Conservation (phyloP, 2,888 invertebrate species). For the Epinotia brunnichana region DNA sequence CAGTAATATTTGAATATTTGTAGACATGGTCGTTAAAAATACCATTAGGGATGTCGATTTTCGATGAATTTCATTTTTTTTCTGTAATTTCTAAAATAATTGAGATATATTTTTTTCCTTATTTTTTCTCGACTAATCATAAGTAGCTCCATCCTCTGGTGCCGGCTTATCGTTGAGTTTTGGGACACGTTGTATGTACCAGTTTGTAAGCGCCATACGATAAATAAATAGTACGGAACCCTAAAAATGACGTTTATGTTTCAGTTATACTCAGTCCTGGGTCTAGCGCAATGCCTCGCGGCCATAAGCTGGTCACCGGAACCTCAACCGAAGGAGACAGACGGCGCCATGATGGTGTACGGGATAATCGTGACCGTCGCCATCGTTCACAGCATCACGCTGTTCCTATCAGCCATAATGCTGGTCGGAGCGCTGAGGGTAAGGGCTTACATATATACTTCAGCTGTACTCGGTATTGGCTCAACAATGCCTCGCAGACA, state of each 20-base stretch:
- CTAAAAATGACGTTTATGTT: constrained; percentile 40
- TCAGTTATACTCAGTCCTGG: constrained; percentile 70
- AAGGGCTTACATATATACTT: constrained; percentile 43
- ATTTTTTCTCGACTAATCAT: no score
- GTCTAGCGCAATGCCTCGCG: constrained; percentile 66
- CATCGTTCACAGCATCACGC: constrained; percentile 60
- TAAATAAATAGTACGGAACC: no score
- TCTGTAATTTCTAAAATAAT: no score
- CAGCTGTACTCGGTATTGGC: background rate
- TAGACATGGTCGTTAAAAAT: no score
- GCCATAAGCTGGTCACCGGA: constrained; percentile 52
- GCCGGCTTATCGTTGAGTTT: no score
- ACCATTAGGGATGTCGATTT: no score
- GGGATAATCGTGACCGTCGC: constrained; percentile 56
- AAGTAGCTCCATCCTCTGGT: no score
- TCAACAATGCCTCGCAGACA: background rate
- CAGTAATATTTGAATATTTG: no score
- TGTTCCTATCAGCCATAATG: constrained; percentile 69
- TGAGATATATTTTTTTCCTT: no score
- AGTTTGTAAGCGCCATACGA: no score
- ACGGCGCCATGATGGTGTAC: constrained; percentile 53
- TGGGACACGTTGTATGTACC: no score
- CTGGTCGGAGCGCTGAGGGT: constrained; percentile 71
- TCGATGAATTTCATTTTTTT: no score
- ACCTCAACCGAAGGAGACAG: constrained; percentile 47